Percentiles rank a stretch among this genome's conserved stretches.
phyloP scores from a whole-genome alignment of 2,797 vertebrate genomes.

The Falco rusticolus region DNA sequence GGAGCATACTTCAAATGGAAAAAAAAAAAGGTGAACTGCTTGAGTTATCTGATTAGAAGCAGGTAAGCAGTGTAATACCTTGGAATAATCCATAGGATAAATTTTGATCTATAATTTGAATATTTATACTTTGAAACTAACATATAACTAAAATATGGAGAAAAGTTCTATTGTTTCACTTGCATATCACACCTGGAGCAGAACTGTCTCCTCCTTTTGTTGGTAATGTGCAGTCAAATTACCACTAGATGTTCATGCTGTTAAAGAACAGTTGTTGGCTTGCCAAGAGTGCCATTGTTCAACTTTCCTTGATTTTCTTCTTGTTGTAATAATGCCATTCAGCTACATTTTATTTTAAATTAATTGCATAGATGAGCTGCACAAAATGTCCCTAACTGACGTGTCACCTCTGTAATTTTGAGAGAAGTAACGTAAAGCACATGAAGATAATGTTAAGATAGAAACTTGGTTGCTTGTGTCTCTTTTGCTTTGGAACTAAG shows the following conservation, averaged over 20 bases:
- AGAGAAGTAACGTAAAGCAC: background rate
- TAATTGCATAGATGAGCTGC: background rate
- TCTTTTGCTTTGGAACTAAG: background rate
- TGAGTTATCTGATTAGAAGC: background rate
- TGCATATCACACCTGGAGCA: background rate
- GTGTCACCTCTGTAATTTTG: background rate
- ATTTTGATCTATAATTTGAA: background rate
- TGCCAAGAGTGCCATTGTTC: slow-evolving; percentile 3
- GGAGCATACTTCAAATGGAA: background rate
- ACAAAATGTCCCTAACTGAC: background rate
- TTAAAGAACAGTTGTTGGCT: background rate
- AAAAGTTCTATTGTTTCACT: background rate
- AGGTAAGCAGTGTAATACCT: background rate
- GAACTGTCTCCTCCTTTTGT: background rate
- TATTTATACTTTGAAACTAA: background rate
- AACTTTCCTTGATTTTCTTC: background rate
- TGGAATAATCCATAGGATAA: background rate
- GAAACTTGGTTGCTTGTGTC: background rate
- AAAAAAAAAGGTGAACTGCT: background rate
- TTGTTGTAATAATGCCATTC: background rate
- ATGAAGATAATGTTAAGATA: background rate
- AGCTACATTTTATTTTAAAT: background rate
- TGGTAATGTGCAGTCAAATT: background rate
- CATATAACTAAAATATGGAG: background rate
- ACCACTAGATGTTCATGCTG: background rate